Evolutionary conservation across 2,797 vertebrate species (phyloP).

Genomic region (Rhinella marina): DNA sequence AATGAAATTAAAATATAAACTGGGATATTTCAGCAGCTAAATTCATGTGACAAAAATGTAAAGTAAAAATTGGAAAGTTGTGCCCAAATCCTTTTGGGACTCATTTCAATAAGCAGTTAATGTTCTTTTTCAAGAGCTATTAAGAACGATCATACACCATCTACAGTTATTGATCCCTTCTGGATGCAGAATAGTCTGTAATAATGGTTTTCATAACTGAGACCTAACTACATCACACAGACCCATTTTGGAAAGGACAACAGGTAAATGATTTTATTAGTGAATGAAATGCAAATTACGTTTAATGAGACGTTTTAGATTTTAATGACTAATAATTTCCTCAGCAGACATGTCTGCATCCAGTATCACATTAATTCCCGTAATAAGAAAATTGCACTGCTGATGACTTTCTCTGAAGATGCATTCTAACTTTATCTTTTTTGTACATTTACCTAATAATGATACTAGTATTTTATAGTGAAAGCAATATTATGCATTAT

Average conservation of each 20-base stretch:
- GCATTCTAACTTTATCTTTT: background rate
- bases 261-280: slow-evolving; percentile 9
- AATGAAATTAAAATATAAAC: background rate
- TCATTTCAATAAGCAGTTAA: too few species aligned
- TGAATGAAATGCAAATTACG: background rate
- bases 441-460: background rate
- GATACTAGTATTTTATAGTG: background rate
- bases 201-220: background rate
- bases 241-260: background rate
- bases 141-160: too few species aligned
- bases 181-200: background rate
- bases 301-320: slow-evolving; percentile 6
- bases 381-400: background rate
- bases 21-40: too few species aligned
- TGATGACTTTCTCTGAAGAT: background rate
- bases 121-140: too few species aligned
- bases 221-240: background rate
- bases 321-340: slow-evolving; percentile 7
- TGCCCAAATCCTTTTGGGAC: too few species aligned
- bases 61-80: too few species aligned
- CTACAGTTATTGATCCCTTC: too few species aligned
- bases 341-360: background rate
- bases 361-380: background rate
- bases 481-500: background rate
- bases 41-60: too few species aligned